These are phyloP conservation scores for Trimorus sp. DNA, from an alignment of 2,888 invertebrate genomes.

Conservation along the genomic window DNA sequence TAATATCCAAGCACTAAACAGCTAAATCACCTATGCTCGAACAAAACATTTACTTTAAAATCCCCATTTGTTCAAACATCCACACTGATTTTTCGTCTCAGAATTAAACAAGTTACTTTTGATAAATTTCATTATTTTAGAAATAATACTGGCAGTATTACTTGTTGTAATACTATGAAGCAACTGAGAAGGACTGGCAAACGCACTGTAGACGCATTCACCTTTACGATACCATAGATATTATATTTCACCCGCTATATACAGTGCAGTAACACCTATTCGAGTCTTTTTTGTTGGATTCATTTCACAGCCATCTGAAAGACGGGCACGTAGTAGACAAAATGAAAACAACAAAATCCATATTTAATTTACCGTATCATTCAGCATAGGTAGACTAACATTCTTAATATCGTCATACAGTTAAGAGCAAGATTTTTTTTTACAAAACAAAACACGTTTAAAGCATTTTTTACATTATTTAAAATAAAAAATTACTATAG, in stretches of 20 bases:
- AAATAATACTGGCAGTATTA: conserved; percentile 29
- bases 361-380: not conserved
- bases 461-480: too few relatives aligned
- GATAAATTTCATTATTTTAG: conserved; percentile 16
- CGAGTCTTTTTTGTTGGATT: conserved; percentile 49
- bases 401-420: not conserved
- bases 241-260: conserved; percentile 60
- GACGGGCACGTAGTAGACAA: not conserved
- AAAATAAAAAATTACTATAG: too few relatives aligned
- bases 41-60: too few relatives aligned
- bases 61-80: too few relatives aligned
- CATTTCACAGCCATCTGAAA: conserved; percentile 34
- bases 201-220: conserved; percentile 55
- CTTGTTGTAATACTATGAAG: conserved; percentile 44
- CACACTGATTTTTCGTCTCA: not conserved
- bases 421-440: too few relatives aligned
- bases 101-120: not conserved
- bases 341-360: not conserved
- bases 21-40: not conserved
- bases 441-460: too few relatives aligned
- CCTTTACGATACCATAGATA: conserved; percentile 58
- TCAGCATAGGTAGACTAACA: not conserved
- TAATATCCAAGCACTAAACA: not conserved
- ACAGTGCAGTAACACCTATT: conserved; percentile 55
- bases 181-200: conserved; percentile 55